A percentile compares a stretch with the other conserved stretches of the same genome.
phyloP scores from a whole-genome alignment of 2,113 vertebrate genomes.

The Elephas maximus region DNA sequence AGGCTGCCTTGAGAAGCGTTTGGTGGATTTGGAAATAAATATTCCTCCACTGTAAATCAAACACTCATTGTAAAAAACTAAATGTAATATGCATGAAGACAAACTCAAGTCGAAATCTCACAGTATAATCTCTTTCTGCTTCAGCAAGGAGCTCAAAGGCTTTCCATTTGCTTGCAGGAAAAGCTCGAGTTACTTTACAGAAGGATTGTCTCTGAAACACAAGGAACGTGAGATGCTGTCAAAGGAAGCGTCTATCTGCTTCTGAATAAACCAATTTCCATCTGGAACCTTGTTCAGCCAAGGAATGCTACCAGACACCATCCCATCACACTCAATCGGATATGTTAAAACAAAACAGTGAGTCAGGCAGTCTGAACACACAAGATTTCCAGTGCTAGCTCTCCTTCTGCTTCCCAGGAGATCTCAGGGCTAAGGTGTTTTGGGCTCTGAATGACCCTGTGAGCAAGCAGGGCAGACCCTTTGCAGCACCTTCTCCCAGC shows the following conservation, averaged over 20 bases:
- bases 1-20: constrained; percentile 87
- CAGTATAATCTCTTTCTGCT: constrained; percentile 50
- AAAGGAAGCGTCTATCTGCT: constrained; percentile 76
- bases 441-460: not conserved
- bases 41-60: constrained; percentile 81
- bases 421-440: not conserved
- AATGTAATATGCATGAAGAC: constrained; percentile 77
- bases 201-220: constrained; percentile 59
- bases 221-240: fast-evolving
- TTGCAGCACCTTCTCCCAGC: not conserved
- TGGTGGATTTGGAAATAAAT: constrained; percentile 87
- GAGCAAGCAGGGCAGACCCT: not conserved
- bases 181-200: constrained; percentile 57
- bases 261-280: constrained; percentile 78
- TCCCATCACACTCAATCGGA: not conserved
- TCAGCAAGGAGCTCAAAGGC: not conserved
- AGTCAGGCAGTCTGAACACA: not conserved
- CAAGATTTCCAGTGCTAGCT: fast-evolving
- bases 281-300: constrained; percentile 61
- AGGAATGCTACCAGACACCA: not conserved
- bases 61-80: constrained; percentile 66
- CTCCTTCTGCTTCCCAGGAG: not conserved
- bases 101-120: constrained; percentile 53
- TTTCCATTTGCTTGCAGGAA: constrained; percentile 34
- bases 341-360: constrained; percentile 30